Evolutionary conservation across 2,888 invertebrate species (phyloP), one percentile per base, ranked within the genome.

Genomic region (Drosophila fungiperda): DNA sequence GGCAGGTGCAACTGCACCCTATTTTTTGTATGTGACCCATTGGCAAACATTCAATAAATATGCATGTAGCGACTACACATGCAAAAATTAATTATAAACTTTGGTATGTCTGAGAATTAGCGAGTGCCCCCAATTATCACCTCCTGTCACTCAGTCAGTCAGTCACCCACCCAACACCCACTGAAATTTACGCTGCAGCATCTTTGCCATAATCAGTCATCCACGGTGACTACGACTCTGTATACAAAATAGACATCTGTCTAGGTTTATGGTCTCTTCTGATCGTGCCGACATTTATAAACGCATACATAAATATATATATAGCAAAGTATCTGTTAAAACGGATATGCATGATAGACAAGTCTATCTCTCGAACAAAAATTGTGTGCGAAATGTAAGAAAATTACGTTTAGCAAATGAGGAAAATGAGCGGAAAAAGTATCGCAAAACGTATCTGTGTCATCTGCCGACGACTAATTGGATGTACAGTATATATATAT

Each of bases 371-470:
- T 49, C 49, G 59, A 32, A 67, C 49, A 55, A 60, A 70, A 57
- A 57, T 68, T 77, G 53, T 77, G 50, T 53, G 52, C 59, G 64
- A 76, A 68, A 38, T 23, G 40, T 55, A 76, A 72, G 58, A 78
- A 72, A 78, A 75, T 70, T 74, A 38, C 78, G 69, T 68, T 69
- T 50, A 55, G 83, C 75, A 84, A 84, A 83, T 83, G 86, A 78
- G 83, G 83, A 88, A 84, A 84, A 84, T 69, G 78, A 83, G 88
- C 88, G 86, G 83, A 83, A 84, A 45, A 84, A 86, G 87, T 76
- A 73, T 73, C 64, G 70, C 72, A 65, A 62, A 65, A 66, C 42
- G 63, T 80, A 78, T 76, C 83, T 84, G 83, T 84, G 83, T 84
- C 88, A 86, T 74, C 78, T 69, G 66, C 68, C 49, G 40, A 63